Evolutionary conservation across 2,797 vertebrate genomes (phyloP), one percentile per base, ranked within the genome.

Genomic region (Fringilla coelebs): DNA sequence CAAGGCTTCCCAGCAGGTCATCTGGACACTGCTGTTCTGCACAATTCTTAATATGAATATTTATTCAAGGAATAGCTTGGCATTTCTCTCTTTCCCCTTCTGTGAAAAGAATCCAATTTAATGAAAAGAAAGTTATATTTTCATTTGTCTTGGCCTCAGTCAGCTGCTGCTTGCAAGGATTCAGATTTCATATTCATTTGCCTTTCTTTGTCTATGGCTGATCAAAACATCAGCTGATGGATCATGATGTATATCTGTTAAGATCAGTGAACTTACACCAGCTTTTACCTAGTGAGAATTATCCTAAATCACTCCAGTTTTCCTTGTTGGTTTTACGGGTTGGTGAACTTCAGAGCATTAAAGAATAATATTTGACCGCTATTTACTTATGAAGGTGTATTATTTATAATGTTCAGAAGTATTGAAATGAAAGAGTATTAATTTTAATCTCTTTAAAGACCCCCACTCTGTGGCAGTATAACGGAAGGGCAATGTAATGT

Each of bases 391-490:
- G 19, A 63, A 75, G 40, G 6, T 21, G 4, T 45, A 43, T 46
- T 68, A 38, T 20, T 60, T 73, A 26, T 60, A 88, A 49, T 45
- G 21, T 43, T 31, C 48, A 71, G n/a, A 73, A 83, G 6, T 32
- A 45, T 32, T 63, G 63, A 31, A 79, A 63, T 45, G 3, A 38
- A 87, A 48, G 41, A 72, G 8, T 21, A 63, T 24, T 66, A 1
- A 71, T 85, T 74, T 84, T 24, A 84, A n/a, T n/a, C n/a, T n/a
- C n/a, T n/a, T n/a, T n/a, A n/a, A 21, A 54, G 20, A 88, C 22
- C 18, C 13, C 8, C 0, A 5, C 32, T 74, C 48, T 73, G 43
- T 54, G 17, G 19, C 70, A 77, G 21, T 62, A 14, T n/a, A 52
- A 73, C 21, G 12, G 24, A 85, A 79, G 38, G 16, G 14, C 73